Conservation (phyloP, 1,140 invertebrate genomes). For the Papilio polytes region DNA sequence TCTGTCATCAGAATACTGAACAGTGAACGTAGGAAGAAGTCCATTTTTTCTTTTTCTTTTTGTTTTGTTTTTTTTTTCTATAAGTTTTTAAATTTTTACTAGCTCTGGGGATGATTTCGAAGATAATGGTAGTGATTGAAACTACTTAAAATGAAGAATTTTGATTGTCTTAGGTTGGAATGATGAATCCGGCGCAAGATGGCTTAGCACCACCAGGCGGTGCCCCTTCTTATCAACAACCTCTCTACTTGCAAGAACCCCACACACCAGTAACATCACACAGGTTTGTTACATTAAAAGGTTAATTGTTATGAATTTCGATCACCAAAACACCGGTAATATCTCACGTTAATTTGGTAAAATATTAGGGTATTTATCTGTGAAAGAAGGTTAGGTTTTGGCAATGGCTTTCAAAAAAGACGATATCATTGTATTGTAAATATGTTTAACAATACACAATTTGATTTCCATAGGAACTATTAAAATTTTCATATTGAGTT, state of each 20-base stretch:
- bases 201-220: conserved; percentile 87
- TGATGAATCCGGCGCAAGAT: conserved; percentile 88
- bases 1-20: neutral
- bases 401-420: no score
- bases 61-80: neutral
- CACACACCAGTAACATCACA: conserved; percentile 83
- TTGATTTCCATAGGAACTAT: no score
- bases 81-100: neutral
- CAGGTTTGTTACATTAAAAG: conserved; percentile 56
- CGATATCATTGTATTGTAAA: no score
- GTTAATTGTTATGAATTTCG: neutral
- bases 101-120: neutral
- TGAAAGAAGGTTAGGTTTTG: no score
- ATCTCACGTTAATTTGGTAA: no score
- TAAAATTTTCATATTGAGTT: neutral
- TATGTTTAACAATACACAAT: no score
- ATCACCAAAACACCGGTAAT: neutral
- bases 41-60: neutral
- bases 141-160: conserved; percentile 14
- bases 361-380: no score
- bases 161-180: conserved; percentile 74
- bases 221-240: conserved; percentile 86
- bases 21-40: neutral
- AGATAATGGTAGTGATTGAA: neutral
- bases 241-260: conserved; percentile 86